These are phyloP conservation scores for Lemur catta DNA, from an alignment of 2,797 vertebrate species.

Conservation along the genomic window DNA sequence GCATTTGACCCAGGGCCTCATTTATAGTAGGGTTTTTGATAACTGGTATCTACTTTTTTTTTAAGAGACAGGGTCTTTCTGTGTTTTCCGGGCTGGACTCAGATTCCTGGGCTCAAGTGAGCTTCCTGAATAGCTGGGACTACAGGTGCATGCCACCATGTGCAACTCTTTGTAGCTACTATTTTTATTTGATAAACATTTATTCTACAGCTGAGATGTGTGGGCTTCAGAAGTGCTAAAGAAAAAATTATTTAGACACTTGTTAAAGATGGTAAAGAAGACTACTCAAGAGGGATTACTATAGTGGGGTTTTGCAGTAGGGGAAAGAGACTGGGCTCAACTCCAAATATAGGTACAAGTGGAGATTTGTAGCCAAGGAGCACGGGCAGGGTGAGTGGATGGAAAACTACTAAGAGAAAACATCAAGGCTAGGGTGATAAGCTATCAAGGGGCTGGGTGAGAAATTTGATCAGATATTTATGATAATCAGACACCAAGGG, in stretches of 20 bases:
- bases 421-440: neutral
- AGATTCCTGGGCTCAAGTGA: neutral
- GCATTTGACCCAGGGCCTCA: neutral
- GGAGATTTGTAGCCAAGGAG: neutral
- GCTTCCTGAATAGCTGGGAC: neutral
- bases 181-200: neutral
- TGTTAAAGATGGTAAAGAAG: neutral
- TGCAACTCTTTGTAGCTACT: neutral
- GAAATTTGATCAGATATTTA: neutral
- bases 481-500: neutral
- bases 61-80: neutral
- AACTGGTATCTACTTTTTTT: neutral
- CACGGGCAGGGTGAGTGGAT: neutral
- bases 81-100: neutral
- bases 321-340: neutral
- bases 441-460: neutral
- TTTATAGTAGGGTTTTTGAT: neutral
- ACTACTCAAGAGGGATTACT: neutral
- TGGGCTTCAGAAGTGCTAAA: neutral
- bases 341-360: neutral
- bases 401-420: neutral
- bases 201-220: neutral
- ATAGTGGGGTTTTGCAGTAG: neutral
- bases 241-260: neutral
- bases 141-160: neutral